Percentiles rank a stretch among this genome's conserved stretches.
These are phyloP conservation scores for Agriopis aurantiaria DNA, from an alignment of 2,888 invertebrate genomes.

Conservation along the genomic window DNA sequence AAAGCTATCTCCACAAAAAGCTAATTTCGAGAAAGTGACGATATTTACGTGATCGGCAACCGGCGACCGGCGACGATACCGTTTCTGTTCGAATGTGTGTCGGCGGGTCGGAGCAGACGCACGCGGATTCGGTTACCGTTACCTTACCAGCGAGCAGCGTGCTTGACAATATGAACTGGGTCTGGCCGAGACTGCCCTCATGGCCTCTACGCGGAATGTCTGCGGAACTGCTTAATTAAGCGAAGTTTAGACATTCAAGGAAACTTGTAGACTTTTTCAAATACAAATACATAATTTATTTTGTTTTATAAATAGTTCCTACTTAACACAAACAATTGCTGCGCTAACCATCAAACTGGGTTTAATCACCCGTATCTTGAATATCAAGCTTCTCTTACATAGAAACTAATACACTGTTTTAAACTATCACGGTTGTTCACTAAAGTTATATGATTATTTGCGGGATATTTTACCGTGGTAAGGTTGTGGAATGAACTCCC, in stretches of 20 bases:
- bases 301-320: too few relatives aligned
- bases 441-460: too few relatives aligned
- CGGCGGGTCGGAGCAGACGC: slow-evolving; percentile 55
- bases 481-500: too few relatives aligned
- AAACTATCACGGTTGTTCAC: too few relatives aligned
- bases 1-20: slow-evolving; percentile 31
- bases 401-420: too few relatives aligned
- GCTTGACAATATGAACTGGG: slow-evolving; percentile 29
- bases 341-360: too few relatives aligned
- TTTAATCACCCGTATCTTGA: too few relatives aligned
- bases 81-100: slow-evolving; percentile 60
- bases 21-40: slow-evolving; percentile 52
- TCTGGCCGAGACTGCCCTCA: slow-evolving; percentile 16
- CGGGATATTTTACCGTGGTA: too few relatives aligned
- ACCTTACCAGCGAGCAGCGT: slow-evolving; percentile 46
- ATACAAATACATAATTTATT: too few relatives aligned
- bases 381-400: too few relatives aligned
- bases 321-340: too few relatives aligned
- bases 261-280: neutral
- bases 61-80: slow-evolving; percentile 50
- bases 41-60: slow-evolving; percentile 51
- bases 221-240: neutral
- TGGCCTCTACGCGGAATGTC: slow-evolving; percentile 22
- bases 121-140: slow-evolving; percentile 43
- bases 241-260: neutral